phyloP scores from a whole-genome alignment of 2,888 invertebrate genomes.

The Polymixis flavicincta region DNA sequence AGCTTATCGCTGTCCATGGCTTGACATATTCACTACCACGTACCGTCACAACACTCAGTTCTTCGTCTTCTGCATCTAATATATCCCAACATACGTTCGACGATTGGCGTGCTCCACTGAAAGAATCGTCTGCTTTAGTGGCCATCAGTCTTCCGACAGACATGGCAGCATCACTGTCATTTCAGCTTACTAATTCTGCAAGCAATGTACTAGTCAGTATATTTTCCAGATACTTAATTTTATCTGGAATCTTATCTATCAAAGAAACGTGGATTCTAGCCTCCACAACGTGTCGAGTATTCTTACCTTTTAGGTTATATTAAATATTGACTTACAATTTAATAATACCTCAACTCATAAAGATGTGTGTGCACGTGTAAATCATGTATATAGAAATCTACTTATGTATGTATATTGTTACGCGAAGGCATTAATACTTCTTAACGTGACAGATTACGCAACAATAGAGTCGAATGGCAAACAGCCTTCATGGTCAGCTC shows the following conservation, averaged over 20 bases:
- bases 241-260: not conserved
- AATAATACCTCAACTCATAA: not conserved
- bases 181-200: not conserved
- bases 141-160: not conserved
- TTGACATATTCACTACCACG: not conserved
- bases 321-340: constrained; percentile 5
- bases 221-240: not conserved
- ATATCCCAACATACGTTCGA: not conserved
- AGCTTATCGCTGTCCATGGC: not conserved
- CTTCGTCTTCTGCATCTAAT: not conserved
- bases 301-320: not conserved
- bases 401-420: constrained; percentile 39
- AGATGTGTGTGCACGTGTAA: constrained; percentile 28
- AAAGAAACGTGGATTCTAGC: not conserved
- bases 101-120: not conserved
- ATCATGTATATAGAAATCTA: constrained; percentile 24
- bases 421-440: constrained; percentile 62
- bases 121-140: not conserved
- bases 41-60: not conserved
- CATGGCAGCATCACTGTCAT: not conserved
- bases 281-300: not conserved
- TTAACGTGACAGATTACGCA: constrained; percentile 70
- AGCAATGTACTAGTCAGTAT: not conserved
- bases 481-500: constrained; percentile 69
- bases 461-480: constrained; percentile 67